Conservation (phyloP, 2,888 invertebrate species). For the Chloroclystis v-ata region DNA sequence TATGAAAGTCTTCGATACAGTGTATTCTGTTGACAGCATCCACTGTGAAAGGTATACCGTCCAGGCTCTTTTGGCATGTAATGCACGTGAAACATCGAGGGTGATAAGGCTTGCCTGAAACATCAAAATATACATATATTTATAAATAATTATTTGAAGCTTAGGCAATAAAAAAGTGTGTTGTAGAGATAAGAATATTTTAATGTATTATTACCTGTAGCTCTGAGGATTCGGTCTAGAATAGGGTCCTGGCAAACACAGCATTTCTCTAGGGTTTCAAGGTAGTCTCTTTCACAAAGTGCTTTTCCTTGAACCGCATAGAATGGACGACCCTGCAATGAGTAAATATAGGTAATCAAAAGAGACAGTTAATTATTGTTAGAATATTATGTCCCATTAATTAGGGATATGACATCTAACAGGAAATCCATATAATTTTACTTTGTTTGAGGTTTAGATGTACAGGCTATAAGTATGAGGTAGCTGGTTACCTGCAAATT, state of each 20-base stretch:
- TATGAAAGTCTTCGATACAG: conserved; percentile 99
- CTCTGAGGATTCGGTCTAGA: conserved; percentile 93
- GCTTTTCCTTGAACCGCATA: conserved; percentile 96
- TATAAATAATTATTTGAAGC: too few relatives aligned
- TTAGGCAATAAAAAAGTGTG: too few relatives aligned
- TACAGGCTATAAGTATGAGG: too few relatives aligned
- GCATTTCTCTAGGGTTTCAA: conserved; percentile 97
- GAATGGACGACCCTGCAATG: conserved; percentile 90
- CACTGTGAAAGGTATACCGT: conserved; percentile 99
- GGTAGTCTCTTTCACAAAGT: conserved; percentile 96
- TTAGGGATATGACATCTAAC: too few relatives aligned
- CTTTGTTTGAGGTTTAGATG: too few relatives aligned
- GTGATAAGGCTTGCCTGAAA: conserved; percentile 95
- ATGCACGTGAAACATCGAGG: conserved; percentile 98
- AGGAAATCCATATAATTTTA: too few relatives aligned
- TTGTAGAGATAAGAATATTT: background rate
- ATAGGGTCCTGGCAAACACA: conserved; percentile 97
- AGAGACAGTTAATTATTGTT: too few relatives aligned
- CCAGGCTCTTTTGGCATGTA: conserved; percentile 95
- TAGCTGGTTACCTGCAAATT: conserved; percentile 80
- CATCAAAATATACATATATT: too few relatives aligned
- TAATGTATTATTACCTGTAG: conserved; percentile 84
- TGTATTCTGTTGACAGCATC: conserved; percentile 98
- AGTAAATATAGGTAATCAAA: too few relatives aligned
- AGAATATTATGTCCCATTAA: too few relatives aligned